phyloP scores from a whole-genome alignment of 2,888 invertebrate species.

The Odontothrips loti region DNA sequence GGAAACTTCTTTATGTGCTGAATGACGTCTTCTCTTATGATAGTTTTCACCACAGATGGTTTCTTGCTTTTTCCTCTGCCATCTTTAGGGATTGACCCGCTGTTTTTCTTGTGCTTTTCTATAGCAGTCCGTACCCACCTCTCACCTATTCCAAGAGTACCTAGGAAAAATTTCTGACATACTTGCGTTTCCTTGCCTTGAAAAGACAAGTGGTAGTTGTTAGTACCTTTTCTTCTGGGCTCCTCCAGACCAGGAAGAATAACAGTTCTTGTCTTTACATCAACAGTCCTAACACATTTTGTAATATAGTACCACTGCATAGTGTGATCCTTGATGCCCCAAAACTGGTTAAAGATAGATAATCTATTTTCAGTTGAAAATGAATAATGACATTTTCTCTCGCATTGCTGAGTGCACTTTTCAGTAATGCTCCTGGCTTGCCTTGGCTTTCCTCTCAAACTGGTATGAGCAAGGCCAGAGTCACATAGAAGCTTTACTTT shows the following conservation, averaged over 20 bases:
- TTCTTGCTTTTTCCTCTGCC: not conserved
- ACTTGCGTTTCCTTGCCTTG: not conserved
- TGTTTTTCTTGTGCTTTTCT: not conserved
- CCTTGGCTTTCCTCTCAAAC: not conserved
- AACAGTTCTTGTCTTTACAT: not conserved
- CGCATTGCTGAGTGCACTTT: not conserved
- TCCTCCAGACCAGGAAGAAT: not conserved
- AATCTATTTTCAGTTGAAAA: not conserved
- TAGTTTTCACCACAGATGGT: not conserved
- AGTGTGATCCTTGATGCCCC: not conserved
- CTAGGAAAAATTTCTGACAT: not conserved
- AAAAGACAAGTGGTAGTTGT: not conserved
- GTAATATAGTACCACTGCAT: not conserved
- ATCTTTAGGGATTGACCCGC: not conserved
- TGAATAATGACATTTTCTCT: not conserved
- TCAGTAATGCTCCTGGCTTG: not conserved
- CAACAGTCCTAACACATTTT: not conserved
- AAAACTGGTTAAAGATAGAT: not conserved
- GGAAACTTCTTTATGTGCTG: not conserved
- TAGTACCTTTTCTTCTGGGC: not conserved
- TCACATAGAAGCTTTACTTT: not conserved
- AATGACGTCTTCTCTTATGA: not conserved
- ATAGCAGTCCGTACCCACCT: not conserved
- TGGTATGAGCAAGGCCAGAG: not conserved
- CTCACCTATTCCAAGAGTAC: not conserved